Evolutionary conservation across 2,113 vertebrate genomes (phyloP).

Genomic region (Rhagologus leucostigma): DNA sequence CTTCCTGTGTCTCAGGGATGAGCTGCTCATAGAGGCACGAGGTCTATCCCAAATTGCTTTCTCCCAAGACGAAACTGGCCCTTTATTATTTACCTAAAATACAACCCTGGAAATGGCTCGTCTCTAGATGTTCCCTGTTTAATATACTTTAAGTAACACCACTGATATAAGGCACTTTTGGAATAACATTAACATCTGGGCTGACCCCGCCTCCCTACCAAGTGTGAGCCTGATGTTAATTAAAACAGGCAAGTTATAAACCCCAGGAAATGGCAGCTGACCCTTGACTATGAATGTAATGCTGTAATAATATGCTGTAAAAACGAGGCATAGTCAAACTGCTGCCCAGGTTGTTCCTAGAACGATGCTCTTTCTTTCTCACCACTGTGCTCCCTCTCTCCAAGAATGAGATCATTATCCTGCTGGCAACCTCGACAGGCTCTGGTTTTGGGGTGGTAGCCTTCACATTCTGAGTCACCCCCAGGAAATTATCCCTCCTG

Average conservation of each 20-base stretch:
- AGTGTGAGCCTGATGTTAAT: conserved; percentile 81
- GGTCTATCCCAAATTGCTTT: background rate
- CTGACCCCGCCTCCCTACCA: conserved; percentile 73
- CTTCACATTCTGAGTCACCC: background rate
- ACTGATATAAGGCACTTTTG: conserved; percentile 74
- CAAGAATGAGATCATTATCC: conserved; percentile 9
- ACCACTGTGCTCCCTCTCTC: conserved; percentile 26
- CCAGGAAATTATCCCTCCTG: background rate
- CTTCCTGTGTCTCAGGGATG: background rate
- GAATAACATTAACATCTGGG: conserved; percentile 82
- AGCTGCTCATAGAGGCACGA: background rate
- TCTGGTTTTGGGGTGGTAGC: background rate
- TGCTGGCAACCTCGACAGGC: background rate
- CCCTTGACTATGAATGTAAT: conserved; percentile 79
- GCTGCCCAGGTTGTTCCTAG: conserved; percentile 67
- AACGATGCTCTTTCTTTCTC: conserved; percentile 59
- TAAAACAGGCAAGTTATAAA: conserved; percentile 85
- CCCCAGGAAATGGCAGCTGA: conserved; percentile 84
- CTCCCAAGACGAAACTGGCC: background rate
- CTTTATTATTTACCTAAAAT: conserved; percentile 2
- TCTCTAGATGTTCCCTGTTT: background rate
- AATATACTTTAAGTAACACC: conserved; percentile 66
- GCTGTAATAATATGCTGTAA: conserved; percentile 78
- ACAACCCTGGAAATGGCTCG: background rate
- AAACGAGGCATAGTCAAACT: conserved; percentile 68